Evolutionary conservation across 2,888 invertebrate species (phyloP).

Genomic region (Crematogaster levior): DNA sequence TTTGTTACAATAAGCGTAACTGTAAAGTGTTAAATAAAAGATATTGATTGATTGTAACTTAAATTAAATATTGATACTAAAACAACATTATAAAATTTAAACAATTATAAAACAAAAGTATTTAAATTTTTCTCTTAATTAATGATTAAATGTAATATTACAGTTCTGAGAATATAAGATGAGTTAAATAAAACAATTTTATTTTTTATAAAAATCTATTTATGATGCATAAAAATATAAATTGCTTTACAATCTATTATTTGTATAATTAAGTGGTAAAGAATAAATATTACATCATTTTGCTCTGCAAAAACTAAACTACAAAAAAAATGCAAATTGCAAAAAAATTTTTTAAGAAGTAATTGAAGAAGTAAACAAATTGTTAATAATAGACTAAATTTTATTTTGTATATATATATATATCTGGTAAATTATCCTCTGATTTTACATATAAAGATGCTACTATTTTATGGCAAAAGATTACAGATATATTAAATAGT

Average conservation of each 20-base stretch:
- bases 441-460: too few species aligned
- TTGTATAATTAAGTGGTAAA: not conserved
- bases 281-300: constrained; percentile 27
- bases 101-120: not conserved
- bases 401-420: too few species aligned
- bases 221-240: constrained; percentile 39
- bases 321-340: not conserved
- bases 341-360: not conserved
- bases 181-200: not conserved
- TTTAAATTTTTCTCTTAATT: not conserved
- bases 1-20: too few species aligned
- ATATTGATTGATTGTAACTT: too few species aligned
- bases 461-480: too few species aligned
- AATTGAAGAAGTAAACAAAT: too few species aligned
- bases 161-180: not conserved
- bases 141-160: not conserved
- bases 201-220: constrained; percentile 34
- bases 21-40: too few species aligned
- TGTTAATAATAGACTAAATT: too few species aligned
- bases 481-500: too few species aligned
- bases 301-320: not conserved
- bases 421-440: too few species aligned
- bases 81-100: not conserved
- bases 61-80: not conserved
- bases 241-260: not conserved